Conservation (phyloP, 2,113 vertebrate genomes). For the Actenoides hombroni region DNA sequence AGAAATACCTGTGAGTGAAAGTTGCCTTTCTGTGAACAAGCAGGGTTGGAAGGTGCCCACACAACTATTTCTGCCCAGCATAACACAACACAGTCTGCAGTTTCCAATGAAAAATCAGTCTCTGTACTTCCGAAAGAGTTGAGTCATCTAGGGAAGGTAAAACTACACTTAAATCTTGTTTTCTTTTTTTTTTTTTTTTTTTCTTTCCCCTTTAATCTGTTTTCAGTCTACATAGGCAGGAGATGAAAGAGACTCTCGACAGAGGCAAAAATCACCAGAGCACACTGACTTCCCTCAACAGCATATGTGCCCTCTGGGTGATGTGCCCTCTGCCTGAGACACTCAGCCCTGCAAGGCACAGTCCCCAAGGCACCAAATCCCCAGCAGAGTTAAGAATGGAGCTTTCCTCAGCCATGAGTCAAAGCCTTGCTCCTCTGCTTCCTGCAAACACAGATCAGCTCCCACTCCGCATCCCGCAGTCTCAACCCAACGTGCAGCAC, state of each 20-base stretch:
- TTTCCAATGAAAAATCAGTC: neutral
- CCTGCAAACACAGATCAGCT: neutral
- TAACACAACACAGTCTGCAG: neutral
- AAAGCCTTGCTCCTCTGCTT: neutral
- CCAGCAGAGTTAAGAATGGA: neutral
- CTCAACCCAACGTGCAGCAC: neutral
- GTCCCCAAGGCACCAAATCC: neutral
- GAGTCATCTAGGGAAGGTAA: neutral
- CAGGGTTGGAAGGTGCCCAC: neutral
- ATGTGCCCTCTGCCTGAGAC: neutral
- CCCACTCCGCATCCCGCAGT: neutral
- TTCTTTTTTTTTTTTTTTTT: neutral
- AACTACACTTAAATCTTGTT: neutral
- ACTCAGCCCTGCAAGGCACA: neutral
- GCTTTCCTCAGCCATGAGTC: neutral
- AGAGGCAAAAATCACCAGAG: neutral
- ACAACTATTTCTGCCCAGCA: neutral
- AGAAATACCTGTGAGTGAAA: neutral
- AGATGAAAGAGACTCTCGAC: neutral
- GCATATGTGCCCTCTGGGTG: neutral
- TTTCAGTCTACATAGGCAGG: neutral
- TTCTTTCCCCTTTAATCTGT: neutral
- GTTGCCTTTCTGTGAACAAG: neutral
- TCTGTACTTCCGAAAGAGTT: neutral
- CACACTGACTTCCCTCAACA: neutral